phyloP scores from a whole-genome alignment of 2,797 vertebrate genomes.

The Hydrocynus forskahlii region DNA sequence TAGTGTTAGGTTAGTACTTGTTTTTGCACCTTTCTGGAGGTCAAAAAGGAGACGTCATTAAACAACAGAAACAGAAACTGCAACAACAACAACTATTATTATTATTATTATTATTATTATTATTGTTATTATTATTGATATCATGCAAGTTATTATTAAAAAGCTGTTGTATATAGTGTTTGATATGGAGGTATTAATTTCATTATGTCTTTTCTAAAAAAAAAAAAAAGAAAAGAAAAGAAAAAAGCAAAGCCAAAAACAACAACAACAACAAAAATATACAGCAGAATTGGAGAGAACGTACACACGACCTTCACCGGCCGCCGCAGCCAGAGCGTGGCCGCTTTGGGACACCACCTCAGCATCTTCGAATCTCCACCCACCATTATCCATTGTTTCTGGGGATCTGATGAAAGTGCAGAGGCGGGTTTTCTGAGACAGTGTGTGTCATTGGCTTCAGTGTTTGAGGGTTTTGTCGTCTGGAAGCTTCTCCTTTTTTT shows the following conservation, averaged over 20 bases:
- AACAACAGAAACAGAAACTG: slow-evolving; percentile 48
- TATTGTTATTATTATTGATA: slow-evolving; percentile 64
- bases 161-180: slow-evolving; percentile 99
- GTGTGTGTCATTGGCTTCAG: slow-evolving; percentile 58
- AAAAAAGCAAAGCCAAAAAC: slow-evolving; percentile 16
- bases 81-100: slow-evolving; percentile 38
- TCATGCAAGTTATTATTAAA: slow-evolving; percentile 68
- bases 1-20: slow-evolving; percentile 93
- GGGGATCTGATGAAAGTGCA: slow-evolving; percentile 66
- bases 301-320: slow-evolving; percentile 31
- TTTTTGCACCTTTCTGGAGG: slow-evolving; percentile 98
- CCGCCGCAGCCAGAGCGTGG: slow-evolving; percentile 27
- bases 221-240: slow-evolving; percentile 49
- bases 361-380: slow-evolving; percentile 65
- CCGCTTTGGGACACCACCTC: slow-evolving; percentile 61
- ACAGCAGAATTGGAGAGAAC: slow-evolving; percentile 75
- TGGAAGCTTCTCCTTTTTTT: slow-evolving; percentile 35
- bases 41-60: slow-evolving; percentile 73
- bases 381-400: slow-evolving; percentile 60
- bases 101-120: slow-evolving; percentile 56
- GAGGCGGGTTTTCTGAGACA: slow-evolving; percentile 55
- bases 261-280: slow-evolving; percentile 65
- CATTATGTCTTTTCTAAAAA: slow-evolving; percentile 99
- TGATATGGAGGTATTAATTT: slow-evolving; percentile 99
- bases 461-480: slow-evolving; percentile 60